Base-by-base conservation (phyloP, 2,113 vertebrate species). In the Hippopotamus amphibius region DNA sequence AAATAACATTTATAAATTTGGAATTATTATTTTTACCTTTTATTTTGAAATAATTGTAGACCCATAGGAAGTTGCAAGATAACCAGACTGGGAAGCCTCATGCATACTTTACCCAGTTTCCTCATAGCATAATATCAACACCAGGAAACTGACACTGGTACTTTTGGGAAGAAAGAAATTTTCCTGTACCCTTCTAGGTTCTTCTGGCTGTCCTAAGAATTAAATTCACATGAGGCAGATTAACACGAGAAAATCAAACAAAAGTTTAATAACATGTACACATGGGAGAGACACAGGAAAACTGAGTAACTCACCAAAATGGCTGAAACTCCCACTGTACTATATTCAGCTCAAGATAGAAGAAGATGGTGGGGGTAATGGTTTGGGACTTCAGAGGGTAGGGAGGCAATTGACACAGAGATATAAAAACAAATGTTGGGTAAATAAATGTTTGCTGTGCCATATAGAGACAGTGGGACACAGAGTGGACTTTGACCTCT, bases 1-100 rank as follows among this genome's bases (percentile, higher is more conserved):
- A 93, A 85, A 86, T 84, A 81, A 83, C 43, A 55, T 30, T 92
- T 72, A 65, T 50, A 83, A 61, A 82, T 66, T 93, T 88, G 19
- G 2, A 81, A 65, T 89, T 93, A 30, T 53, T 84, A 30, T 43
- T 92, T 92, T 93, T 61, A n/a, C 46, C 59, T 59, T 93, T 71
- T 37, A 53, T 84, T 80, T 89, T 80, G 33, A 88, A 57, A 48
- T 61, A 76, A 69, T 77, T 79, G 15, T 30, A 68, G 30, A 81
- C 13, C 68, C 43, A 53, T 10, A 81, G 13, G 22, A 91, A 92
- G 28, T 77, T 92, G 8, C 13, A 48, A n/a, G 89, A 87, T 0
- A n/a, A 46, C 61, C 17, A 6, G 53, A 46, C 12, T 24, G 9
- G 9, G 15, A 86, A 61, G 41, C 72, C 8, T 4, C 37, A 83